Evolutionary conservation across 1,140 invertebrate species (phyloP).

Genomic region (Drosophila nebulosa): DNA sequence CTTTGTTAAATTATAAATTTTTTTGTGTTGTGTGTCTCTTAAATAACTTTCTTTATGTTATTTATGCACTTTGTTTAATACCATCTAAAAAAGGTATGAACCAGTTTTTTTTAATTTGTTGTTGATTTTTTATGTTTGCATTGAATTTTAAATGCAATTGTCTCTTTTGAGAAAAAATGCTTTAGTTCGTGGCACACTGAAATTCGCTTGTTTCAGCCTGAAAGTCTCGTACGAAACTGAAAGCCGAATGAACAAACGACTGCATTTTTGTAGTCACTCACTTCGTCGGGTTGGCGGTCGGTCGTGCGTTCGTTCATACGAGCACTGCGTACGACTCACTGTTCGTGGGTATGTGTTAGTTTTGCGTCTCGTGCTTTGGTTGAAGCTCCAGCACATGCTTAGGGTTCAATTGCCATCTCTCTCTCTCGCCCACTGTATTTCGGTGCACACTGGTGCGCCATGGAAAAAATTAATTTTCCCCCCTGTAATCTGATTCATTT

Average conservation of each 20-base stretch:
- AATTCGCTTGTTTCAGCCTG: constrained; percentile 40
- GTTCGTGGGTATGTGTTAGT: constrained; percentile 21
- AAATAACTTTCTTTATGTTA: constrained; percentile 32
- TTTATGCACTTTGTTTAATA: constrained; percentile 48
- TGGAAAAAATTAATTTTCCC: constrained; percentile 19
- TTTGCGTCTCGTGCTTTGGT: constrained; percentile 57
- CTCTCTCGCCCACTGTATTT: constrained; percentile 5
- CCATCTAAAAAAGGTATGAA: constrained; percentile 49
- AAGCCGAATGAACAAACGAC: constrained; percentile 54
- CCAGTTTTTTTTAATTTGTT: constrained; percentile 32
- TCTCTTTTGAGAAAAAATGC: constrained; percentile 3
- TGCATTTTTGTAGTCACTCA: constrained; percentile 66
- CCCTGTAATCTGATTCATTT: constrained; percentile 42
- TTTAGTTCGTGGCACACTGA: no score
- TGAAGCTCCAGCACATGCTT: constrained; percentile 31
- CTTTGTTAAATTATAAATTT: no score
- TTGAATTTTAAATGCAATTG: constrained; percentile 40
- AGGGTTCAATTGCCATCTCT: constrained; percentile 3
- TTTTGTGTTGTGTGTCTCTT: constrained; percentile 10
- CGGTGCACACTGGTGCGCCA: constrained; percentile 38
- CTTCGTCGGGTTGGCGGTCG: constrained; percentile 32
- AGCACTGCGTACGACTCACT: background rate
- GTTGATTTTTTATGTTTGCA: constrained; percentile 33
- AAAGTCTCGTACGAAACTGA: constrained; percentile 60
- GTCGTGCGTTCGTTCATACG: no score